Percentiles rank a stretch among this genome's conserved stretches.
Conservation (phyloP, 2,797 vertebrate genomes). For the Apogon hyalosoma region DNA sequence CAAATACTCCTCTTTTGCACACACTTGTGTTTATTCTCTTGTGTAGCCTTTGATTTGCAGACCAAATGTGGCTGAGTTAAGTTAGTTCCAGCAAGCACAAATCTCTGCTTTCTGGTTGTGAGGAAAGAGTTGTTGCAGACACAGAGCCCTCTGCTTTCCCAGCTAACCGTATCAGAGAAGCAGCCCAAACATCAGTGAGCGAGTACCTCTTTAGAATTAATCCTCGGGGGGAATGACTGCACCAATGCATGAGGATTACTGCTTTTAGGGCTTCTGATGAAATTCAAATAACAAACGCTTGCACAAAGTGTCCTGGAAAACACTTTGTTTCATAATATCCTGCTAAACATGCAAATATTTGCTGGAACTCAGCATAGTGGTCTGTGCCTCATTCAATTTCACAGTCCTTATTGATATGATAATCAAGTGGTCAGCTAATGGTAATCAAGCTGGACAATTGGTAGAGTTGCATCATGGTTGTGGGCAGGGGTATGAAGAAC, state of each 20-base stretch:
- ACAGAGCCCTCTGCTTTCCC: conserved; percentile 51
- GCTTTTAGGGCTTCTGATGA: conserved; percentile 77
- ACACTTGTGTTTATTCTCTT: conserved; percentile 19
- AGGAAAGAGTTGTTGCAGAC: conserved; percentile 58
- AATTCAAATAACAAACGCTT: conserved; percentile 73
- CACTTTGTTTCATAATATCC: conserved; percentile 51
- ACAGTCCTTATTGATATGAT: conserved; percentile 74
- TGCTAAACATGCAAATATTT: conserved; percentile 58
- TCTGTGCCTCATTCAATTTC: conserved; percentile 53
- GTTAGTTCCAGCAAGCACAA: conserved; percentile 68
- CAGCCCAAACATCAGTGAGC: conserved; percentile 72
- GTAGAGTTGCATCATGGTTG: conserved; percentile 41
- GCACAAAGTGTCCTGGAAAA: conserved; percentile 71
- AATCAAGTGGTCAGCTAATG: conserved; percentile 74
- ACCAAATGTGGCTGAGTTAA: conserved; percentile 62
- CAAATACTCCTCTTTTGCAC: conserved; percentile 10
- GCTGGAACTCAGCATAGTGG: conserved; percentile 27
- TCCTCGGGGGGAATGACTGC: conserved; percentile 56
- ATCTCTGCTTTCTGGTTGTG: conserved; percentile 64
- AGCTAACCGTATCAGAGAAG: conserved; percentile 73
- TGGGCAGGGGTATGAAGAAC: conserved; percentile 15
- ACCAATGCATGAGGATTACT: conserved; percentile 74
- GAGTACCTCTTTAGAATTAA: conserved; percentile 79
- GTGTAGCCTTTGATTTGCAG: conserved; percentile 64
- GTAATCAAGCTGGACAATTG: conserved; percentile 58